phyloP scores from a whole-genome alignment of 2,113 vertebrate genomes.

The Tor tambroides region DNA sequence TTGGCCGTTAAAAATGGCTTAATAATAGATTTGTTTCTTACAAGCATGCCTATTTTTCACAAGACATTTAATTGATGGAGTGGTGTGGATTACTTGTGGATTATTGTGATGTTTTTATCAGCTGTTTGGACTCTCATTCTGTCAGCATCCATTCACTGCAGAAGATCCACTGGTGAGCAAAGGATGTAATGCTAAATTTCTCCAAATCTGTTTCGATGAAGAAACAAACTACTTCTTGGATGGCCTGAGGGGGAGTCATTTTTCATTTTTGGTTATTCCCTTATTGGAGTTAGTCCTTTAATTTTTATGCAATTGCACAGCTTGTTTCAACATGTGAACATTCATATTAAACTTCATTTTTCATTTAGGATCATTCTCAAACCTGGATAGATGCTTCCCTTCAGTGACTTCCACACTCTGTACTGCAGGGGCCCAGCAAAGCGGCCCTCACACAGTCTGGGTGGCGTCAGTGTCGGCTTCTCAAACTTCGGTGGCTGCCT shows the following conservation, averaged over 20 bases:
- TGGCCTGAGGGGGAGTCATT: not conserved
- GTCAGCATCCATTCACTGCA: not conserved
- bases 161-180: not conserved
- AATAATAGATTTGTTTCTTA: not conserved
- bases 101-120: not conserved
- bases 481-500: slow-evolving; percentile 80
- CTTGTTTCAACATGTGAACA: not conserved
- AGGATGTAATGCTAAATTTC: not conserved
- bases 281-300: not conserved
- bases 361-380: not conserved
- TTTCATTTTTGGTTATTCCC: not conserved
- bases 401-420: slow-evolving; percentile 81
- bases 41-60: not conserved
- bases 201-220: too few species aligned
- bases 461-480: slow-evolving; percentile 72
- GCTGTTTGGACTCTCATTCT: not conserved
- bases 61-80: not conserved
- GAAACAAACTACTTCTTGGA: not conserved
- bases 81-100: not conserved
- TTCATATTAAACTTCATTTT: not conserved
- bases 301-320: not conserved
- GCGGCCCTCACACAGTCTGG: slow-evolving; percentile 78
- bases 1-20: not conserved
- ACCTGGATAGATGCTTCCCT: slow-evolving; percentile 81
- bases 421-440: slow-evolving; percentile 81